A percentile compares a stretch with the other conserved stretches of the same genome.
Evolutionary conservation across 2,888 invertebrate genomes (phyloP).

Genomic region (Loripinus fragilis): DNA sequence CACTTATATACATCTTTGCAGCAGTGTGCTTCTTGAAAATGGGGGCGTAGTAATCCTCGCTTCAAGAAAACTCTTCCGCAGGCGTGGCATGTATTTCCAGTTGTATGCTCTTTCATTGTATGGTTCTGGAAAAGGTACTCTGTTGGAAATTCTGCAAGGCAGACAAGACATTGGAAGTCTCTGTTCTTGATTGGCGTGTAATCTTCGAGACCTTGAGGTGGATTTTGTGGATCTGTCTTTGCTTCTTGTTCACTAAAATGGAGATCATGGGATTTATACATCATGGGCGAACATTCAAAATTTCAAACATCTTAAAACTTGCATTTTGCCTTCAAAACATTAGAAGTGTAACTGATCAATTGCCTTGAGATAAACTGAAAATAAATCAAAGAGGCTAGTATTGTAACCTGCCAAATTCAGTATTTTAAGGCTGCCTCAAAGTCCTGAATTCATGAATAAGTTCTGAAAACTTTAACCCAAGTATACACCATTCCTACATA

Average conservation of each 20-base stretch:
- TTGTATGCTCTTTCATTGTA: background rate
- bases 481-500: no score
- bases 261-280: no score
- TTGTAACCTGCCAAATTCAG: no score
- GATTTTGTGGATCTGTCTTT: background rate
- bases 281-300: no score
- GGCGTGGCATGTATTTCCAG: background rate
- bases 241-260: background rate
- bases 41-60: background rate
- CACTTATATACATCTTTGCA: constrained; percentile 5
- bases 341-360: no score
- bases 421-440: no score
- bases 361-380: no score
- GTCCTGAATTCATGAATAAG: no score
- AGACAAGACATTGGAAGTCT: constrained; percentile 3
- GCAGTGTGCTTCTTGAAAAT: constrained; percentile 10
- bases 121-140: background rate
- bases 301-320: no score
- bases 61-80: background rate
- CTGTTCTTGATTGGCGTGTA: background rate
- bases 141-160: background rate
- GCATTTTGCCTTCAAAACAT: no score
- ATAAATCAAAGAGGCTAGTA: no score
- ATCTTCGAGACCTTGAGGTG: background rate
- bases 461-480: no score